Conservation (phyloP, 2,797 vertebrate genomes). For the Octomys mimax region DNA sequence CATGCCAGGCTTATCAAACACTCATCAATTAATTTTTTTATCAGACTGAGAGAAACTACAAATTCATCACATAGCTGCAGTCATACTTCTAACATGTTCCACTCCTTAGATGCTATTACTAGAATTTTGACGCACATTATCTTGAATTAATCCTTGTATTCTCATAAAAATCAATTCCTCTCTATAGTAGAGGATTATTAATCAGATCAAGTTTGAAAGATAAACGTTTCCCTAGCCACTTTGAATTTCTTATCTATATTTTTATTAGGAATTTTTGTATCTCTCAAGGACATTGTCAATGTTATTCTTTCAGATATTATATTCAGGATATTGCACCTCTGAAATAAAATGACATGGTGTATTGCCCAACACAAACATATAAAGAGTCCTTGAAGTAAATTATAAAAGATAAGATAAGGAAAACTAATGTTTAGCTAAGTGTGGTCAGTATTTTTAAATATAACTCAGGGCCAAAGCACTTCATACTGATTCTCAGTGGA, state of each 20-base stretch:
- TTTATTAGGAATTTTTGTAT: constrained; percentile 49
- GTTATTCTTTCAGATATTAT: background rate
- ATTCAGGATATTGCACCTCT: constrained; percentile 69
- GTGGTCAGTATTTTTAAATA: background rate
- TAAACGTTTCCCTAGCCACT: constrained; percentile 9
- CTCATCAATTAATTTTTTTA: background rate
- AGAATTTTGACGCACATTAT: constrained; percentile 20
- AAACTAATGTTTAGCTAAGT: background rate
- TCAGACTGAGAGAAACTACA: background rate
- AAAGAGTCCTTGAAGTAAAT: constrained; percentile 15
- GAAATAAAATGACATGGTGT: constrained; percentile 54
- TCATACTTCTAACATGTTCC: background rate
- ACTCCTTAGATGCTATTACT: background rate
- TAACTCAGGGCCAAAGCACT: background rate
- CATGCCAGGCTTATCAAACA: background rate
- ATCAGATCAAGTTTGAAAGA: constrained; percentile 19
- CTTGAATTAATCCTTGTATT: background rate
- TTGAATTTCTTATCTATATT: constrained; percentile 46
- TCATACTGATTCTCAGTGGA: background rate
- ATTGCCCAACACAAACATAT: constrained; percentile 46
- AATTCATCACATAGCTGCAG: background rate
- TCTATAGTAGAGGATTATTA: background rate
- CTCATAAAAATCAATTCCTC: background rate
- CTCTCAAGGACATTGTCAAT: background rate
- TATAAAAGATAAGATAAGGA: constrained; percentile 51